These are phyloP conservation scores for Chitala chitala DNA, from an alignment of 2,113 vertebrate species.

Conservation along the genomic window DNA sequence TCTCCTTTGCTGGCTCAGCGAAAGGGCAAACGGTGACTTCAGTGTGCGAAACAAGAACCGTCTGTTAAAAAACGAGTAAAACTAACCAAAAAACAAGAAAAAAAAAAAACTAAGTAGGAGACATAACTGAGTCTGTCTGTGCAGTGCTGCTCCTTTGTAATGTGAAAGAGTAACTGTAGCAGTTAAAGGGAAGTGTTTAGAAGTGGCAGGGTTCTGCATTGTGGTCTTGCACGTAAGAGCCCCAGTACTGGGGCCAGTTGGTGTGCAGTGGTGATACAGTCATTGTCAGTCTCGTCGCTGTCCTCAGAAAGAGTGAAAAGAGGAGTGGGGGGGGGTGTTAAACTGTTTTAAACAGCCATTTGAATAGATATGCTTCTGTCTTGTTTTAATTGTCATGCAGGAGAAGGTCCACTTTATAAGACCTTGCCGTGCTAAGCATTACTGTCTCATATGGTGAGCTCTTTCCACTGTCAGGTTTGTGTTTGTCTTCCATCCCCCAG, in stretches of 20 bases:
- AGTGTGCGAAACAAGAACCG: slow-evolving; percentile 12
- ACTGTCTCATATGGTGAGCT: slow-evolving; percentile 25
- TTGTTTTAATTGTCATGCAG: slow-evolving; percentile 48
- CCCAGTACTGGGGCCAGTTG: slow-evolving; percentile 28
- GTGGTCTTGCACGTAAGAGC: slow-evolving; percentile 42
- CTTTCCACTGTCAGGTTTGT: slow-evolving; percentile 26
- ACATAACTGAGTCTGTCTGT: slow-evolving; percentile 40
- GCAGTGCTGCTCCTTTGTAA: slow-evolving; percentile 50
- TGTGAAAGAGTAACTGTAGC: slow-evolving; percentile 26
- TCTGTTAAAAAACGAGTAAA: slow-evolving; percentile 40
- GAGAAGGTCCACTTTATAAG: slow-evolving; percentile 34
- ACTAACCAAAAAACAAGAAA: slow-evolving; percentile 28
- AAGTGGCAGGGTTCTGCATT: slow-evolving; percentile 23
- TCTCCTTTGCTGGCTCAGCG: slow-evolving; percentile 11
- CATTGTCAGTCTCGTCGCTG: slow-evolving; percentile 51
- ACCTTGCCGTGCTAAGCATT: slow-evolving; percentile 37
- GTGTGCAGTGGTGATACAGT: slow-evolving; percentile 18
- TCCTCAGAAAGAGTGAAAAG: slow-evolving; percentile 56
- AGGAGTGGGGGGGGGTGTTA: slow-evolving; percentile 30
- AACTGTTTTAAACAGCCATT: slow-evolving; percentile 29
- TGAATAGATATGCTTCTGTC: slow-evolving; percentile 43
- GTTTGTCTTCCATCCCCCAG: slow-evolving; percentile 35
- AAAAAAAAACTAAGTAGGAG: slow-evolving; percentile 22
- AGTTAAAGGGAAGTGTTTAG: slow-evolving; percentile 34
- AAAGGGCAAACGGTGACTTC: slow-evolving; percentile 21